phyloP scores from a whole-genome alignment of 2,797 vertebrate genomes.

The Hippopotamyrus pictus region DNA sequence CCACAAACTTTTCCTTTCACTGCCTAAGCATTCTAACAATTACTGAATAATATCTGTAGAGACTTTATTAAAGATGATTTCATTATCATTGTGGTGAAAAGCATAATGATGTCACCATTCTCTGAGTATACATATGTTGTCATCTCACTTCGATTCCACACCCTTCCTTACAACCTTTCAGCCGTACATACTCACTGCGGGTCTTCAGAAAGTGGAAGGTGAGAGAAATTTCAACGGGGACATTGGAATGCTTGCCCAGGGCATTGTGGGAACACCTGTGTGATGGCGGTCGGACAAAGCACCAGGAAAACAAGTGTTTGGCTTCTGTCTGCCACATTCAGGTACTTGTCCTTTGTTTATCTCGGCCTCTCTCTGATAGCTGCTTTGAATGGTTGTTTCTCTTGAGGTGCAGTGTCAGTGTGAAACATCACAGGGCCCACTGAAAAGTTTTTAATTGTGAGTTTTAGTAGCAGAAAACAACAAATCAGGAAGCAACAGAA shows the following conservation, averaged over 20 bases:
- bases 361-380: conserved; percentile 20
- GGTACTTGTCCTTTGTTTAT: conserved; percentile 5
- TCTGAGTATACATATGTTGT: background rate
- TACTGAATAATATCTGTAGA: background rate
- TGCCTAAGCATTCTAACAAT: background rate
- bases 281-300: conserved; percentile 51
- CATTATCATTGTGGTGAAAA: background rate
- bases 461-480: background rate
- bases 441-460: background rate
- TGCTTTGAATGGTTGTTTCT: background rate
- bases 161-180: background rate
- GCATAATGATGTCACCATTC: background rate
- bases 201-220: conserved; percentile 62
- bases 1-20: background rate
- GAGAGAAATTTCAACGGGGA: conserved; percentile 60
- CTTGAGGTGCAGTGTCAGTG: background rate
- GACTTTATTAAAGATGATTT: background rate
- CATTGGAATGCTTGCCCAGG: conserved; percentile 53
- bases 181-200: conserved; percentile 34
- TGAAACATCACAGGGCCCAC: background rate
- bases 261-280: conserved; percentile 72
- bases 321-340: background rate
- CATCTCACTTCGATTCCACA: background rate
- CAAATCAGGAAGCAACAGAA: background rate
- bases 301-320: conserved; percentile 36